These are phyloP conservation scores for Melanostigma gelatinosum DNA, from an alignment of 2,113 vertebrate species.

Conservation along the genomic window DNA sequence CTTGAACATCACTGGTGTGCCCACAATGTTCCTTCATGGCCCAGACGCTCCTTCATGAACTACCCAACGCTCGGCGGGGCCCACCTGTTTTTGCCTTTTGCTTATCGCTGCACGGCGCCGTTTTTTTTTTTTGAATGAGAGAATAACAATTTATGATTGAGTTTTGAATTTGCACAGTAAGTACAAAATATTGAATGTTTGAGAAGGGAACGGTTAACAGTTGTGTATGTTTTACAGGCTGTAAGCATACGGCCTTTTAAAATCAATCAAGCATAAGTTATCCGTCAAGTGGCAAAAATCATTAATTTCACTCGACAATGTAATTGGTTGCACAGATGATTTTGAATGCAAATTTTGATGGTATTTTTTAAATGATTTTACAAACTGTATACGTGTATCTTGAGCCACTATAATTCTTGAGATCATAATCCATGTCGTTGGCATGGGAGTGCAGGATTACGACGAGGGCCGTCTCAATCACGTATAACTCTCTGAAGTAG, in stretches of 20 bases:
- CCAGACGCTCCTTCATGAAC: slow-evolving; percentile 26
- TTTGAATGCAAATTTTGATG: slow-evolving; percentile 39
- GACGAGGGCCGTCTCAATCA: slow-evolving; percentile 1
- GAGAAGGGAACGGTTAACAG: slow-evolving; percentile 43
- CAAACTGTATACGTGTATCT: not conserved
- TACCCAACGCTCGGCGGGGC: slow-evolving; percentile 15
- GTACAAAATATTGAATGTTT: slow-evolving; percentile 73
- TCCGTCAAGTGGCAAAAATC: slow-evolving; percentile 32
- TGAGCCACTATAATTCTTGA: slow-evolving; percentile 13
- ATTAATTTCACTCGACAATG: slow-evolving; percentile 2
- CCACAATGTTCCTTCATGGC: not conserved
- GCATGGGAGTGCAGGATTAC: not conserved
- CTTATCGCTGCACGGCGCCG: slow-evolving; percentile 65
- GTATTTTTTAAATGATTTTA: slow-evolving; percentile 10
- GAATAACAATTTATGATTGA: slow-evolving; percentile 32
- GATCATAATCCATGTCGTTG: not conserved
- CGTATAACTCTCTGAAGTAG: slow-evolving; percentile 12
- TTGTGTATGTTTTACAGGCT: slow-evolving; percentile 52
- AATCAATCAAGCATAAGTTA: slow-evolving; percentile 30
- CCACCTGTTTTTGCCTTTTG: slow-evolving; percentile 54
- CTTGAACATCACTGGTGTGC: slow-evolving; percentile 7
- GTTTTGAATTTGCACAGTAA: slow-evolving; percentile 50
- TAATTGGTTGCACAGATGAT: slow-evolving; percentile 44
- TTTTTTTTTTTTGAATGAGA: slow-evolving; percentile 45
- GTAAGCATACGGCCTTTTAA: slow-evolving; percentile 33